phyloP scores from a whole-genome alignment of 2,113 vertebrate species.

The Ammospiza nelsoni region DNA sequence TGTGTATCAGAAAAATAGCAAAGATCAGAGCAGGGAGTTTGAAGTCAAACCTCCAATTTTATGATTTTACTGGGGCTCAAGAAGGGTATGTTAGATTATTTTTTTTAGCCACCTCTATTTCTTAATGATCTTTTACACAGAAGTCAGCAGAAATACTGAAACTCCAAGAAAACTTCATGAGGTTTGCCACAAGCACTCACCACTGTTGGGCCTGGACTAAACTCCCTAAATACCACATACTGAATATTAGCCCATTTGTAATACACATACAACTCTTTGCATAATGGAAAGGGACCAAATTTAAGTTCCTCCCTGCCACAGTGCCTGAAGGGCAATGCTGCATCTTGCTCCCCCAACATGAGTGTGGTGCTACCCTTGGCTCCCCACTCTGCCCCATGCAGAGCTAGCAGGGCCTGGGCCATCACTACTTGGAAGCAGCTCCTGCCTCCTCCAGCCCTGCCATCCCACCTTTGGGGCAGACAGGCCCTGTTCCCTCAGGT shows the following conservation, averaged over 20 bases:
- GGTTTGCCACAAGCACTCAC: not conserved
- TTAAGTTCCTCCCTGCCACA: not conserved
- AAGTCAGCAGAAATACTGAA: not conserved
- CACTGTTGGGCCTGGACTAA: not conserved
- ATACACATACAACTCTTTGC: not conserved
- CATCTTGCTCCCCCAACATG: not conserved
- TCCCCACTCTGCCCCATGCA: not conserved
- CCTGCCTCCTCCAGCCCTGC: not conserved
- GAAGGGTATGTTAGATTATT: not conserved
- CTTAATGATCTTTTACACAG: not conserved
- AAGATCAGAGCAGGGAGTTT: not conserved
- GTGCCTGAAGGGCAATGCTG: rapidly evolving
- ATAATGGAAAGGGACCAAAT: not conserved
- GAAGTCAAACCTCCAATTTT: not conserved
- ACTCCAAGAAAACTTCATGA: not conserved
- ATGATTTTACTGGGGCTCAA: not conserved
- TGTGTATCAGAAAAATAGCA: not conserved
- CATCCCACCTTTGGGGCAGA: not conserved
- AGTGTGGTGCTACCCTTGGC: not conserved
- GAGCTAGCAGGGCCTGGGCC: not conserved
- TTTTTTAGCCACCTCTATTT: not conserved
- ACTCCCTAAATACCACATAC: not conserved
- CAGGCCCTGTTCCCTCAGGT: not conserved
- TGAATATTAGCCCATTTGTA: not conserved
- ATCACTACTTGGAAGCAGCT: not conserved